These are phyloP conservation scores for Lomographa bimaculata DNA, from an alignment of 2,888 invertebrate species.

Conservation along the genomic window DNA sequence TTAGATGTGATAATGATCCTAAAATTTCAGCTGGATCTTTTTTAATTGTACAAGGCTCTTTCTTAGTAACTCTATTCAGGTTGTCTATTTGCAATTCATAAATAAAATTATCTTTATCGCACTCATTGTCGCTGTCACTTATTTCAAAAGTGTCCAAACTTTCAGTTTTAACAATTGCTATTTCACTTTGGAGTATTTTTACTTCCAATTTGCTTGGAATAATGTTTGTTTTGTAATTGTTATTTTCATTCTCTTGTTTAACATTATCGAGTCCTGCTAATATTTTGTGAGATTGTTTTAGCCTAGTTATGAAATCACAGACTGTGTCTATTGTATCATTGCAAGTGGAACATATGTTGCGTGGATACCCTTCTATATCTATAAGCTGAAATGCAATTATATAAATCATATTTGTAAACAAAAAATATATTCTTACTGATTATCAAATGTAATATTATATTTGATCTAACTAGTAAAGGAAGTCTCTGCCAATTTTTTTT, in stretches of 20 bases:
- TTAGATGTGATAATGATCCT: slow-evolving; percentile 3
- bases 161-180: slow-evolving; percentile 10
- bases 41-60: background rate
- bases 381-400: slow-evolving; percentile 20
- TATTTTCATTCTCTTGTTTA: too few species aligned
- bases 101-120: background rate
- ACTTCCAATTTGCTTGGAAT: too few species aligned
- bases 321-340: slow-evolving; percentile 6
- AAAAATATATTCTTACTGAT: too few species aligned
- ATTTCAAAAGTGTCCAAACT: background rate
- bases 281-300: slow-evolving; percentile 6
- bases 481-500: too few species aligned
- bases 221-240: too few species aligned
- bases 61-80: too few species aligned
- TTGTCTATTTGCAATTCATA: slow-evolving; percentile 3
- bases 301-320: slow-evolving; percentile 5
- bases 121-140: background rate
- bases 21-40: slow-evolving; percentile 1
- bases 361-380: slow-evolving; percentile 10
- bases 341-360: slow-evolving; percentile 11
- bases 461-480: too few species aligned
- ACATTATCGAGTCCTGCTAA: too few species aligned
- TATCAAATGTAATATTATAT: too few species aligned
- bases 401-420: too few species aligned
- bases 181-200: slow-evolving; percentile 2